Conservation (phyloP, 2,113 vertebrate genomes). For the Oncorhynchus gorbuscha region DNA sequence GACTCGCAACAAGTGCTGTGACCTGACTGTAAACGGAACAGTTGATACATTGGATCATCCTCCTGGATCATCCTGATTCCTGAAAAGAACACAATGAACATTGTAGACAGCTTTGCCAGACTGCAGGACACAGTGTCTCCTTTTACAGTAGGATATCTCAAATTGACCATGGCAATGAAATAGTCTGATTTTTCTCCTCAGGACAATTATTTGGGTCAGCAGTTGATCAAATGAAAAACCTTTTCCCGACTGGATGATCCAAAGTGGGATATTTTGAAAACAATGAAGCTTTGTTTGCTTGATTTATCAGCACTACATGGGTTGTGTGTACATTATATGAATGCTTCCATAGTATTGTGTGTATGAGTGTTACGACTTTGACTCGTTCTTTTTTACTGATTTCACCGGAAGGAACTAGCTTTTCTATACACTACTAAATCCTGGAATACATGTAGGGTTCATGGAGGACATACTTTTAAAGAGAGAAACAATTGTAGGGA, state of each 20-base stretch:
- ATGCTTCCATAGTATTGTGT: slow-evolving; percentile 40
- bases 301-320: slow-evolving; percentile 58
- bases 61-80: slow-evolving; percentile 10
- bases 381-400: slow-evolving; percentile 28
- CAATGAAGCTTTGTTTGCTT: slow-evolving; percentile 19
- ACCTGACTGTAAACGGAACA: slow-evolving; percentile 1
- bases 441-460: neutral
- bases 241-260: slow-evolving; percentile 37
- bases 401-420: slow-evolving; percentile 38
- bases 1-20: neutral
- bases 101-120: neutral
- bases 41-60: neutral
- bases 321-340: slow-evolving; percentile 33
- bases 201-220: slow-evolving; percentile 15
- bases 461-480: neutral
- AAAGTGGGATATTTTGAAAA: slow-evolving; percentile 16
- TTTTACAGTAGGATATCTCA: neutral
- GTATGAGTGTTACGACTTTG: slow-evolving; percentile 13
- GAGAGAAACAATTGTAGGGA: neutral
- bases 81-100: slow-evolving; percentile 5
- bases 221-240: slow-evolving; percentile 23
- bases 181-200: slow-evolving; percentile 19
- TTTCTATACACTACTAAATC: slow-evolving; percentile 28
- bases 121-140: slow-evolving; percentile 6
- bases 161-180: neutral